Conservation (phyloP, 2,888 invertebrate genomes). For the Orchestes rusci region DNA sequence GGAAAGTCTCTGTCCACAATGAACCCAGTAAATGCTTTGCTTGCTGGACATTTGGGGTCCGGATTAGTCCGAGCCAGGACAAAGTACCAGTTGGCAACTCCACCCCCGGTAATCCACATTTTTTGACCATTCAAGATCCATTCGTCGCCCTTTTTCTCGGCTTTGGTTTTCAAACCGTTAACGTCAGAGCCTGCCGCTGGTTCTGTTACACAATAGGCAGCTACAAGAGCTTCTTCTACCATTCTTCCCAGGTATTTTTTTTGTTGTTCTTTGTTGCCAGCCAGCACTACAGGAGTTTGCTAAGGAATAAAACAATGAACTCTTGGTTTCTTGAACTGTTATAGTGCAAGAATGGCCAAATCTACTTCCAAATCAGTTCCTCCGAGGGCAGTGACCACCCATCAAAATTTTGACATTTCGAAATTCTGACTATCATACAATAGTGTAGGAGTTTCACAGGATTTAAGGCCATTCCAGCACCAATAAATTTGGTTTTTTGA, state of each 20-base stretch:
- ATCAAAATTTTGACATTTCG: too few relatives aligned
- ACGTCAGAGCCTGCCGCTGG: constrained; percentile 97
- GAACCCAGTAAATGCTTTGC: constrained; percentile 95
- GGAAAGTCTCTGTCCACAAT: constrained; percentile 87
- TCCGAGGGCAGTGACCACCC: too few relatives aligned
- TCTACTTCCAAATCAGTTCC: too few relatives aligned
- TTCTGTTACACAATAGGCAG: constrained; percentile 94
- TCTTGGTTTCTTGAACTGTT: too few relatives aligned
- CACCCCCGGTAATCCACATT: constrained; percentile 99
- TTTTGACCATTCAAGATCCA: constrained; percentile 91
- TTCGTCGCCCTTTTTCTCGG: constrained; percentile 91
- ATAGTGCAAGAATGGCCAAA: too few relatives aligned
- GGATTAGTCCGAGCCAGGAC: constrained; percentile 88
- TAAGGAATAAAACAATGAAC: too few relatives aligned
- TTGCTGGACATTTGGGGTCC: constrained; percentile 84
- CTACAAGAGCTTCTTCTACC: constrained; percentile 82
- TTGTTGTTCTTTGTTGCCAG: constrained; percentile 82
- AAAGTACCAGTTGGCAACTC: constrained; percentile 95
- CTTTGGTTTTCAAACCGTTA: constrained; percentile 80
- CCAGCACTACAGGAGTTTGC: constrained; percentile 81
- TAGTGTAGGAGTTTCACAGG: too few relatives aligned
- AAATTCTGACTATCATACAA: too few relatives aligned
- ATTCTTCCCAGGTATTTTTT: constrained; percentile 90
- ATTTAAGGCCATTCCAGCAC: too few relatives aligned
- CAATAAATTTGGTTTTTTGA: too few relatives aligned